phyloP scores from a whole-genome alignment of 2,113 vertebrate genomes.

The Podarcis cretensis region DNA sequence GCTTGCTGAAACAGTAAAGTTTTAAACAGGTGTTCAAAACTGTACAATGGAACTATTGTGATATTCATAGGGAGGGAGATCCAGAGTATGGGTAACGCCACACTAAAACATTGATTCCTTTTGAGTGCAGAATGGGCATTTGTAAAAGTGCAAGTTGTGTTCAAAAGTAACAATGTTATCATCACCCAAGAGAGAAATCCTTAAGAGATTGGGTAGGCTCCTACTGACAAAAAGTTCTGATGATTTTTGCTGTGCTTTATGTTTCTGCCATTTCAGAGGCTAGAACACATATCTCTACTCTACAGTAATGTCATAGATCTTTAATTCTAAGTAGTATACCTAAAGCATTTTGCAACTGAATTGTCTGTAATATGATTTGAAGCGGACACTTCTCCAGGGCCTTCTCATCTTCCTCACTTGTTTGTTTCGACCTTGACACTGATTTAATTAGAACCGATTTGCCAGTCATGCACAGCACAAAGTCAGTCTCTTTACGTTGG shows the following conservation, averaged over 20 bases:
- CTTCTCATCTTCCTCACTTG: slow-evolving; percentile 80
- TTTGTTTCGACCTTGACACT: slow-evolving; percentile 83
- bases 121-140: too few species aligned
- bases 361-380: slow-evolving; percentile 73
- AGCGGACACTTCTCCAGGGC: slow-evolving; percentile 73
- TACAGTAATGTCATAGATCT: slow-evolving; percentile 43
- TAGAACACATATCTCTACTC: slow-evolving; percentile 30
- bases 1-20: too few species aligned
- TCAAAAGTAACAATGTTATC: too few species aligned
- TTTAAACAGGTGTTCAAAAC: too few species aligned
- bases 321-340: slow-evolving; percentile 57
- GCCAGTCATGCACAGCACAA: slow-evolving; percentile 75
- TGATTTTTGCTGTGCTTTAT: not conserved
- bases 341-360: slow-evolving; percentile 63
- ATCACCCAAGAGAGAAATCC: too few species aligned
- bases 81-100: too few species aligned
- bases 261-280: slow-evolving; percentile 27
- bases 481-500: slow-evolving; percentile 68
- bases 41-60: too few species aligned
- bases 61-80: too few species aligned
- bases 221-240: not conserved
- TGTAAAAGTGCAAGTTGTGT: too few species aligned
- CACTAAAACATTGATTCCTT: too few species aligned
- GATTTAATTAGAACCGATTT: slow-evolving; percentile 86
- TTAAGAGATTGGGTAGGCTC: not conserved